Evolutionary conservation across 1,140 invertebrate genomes (phyloP).

Genomic region (Sinonovacula constricta): DNA sequence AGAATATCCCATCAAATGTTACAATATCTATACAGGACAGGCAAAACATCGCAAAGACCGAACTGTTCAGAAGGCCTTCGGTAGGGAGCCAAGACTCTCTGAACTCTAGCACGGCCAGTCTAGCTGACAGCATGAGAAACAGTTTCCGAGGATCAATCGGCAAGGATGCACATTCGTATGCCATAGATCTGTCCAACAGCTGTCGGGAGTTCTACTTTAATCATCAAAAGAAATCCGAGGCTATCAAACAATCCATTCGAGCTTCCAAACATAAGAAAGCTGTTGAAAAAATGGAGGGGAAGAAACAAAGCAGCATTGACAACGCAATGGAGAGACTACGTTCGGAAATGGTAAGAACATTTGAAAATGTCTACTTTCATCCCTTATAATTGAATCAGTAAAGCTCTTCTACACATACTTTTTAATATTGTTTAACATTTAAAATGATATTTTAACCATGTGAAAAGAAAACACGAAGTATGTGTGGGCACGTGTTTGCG

Average conservation of each 20-base stretch:
- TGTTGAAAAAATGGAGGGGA: constrained; percentile 38
- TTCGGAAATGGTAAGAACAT: constrained; percentile 56
- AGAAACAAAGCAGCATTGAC: constrained; percentile 46
- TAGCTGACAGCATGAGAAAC: background rate
- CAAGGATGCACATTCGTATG: constrained; percentile 51
- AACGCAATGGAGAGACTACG: constrained; percentile 55
- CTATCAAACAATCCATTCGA: constrained; percentile 39
- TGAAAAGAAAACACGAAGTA: too few species aligned
- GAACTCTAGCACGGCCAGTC: constrained; percentile 12
- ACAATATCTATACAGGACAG: background rate
- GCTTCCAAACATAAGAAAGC: constrained; percentile 36
- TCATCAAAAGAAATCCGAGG: constrained; percentile 50
- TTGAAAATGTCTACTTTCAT: too few species aligned
- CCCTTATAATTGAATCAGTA: too few species aligned
- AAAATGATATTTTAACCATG: too few species aligned
- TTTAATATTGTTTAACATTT: too few species aligned
- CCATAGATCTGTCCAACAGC: constrained; percentile 57
- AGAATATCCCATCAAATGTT: background rate
- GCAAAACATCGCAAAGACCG: background rate
- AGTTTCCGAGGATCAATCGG: background rate
- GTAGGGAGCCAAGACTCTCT: background rate
- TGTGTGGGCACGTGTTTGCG: too few species aligned
- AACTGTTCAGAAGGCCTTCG: background rate
- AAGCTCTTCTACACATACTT: too few species aligned
- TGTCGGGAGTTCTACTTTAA: constrained; percentile 55